Conservation (phyloP, 2,888 invertebrate genomes). For the Beris morrisii region DNA sequence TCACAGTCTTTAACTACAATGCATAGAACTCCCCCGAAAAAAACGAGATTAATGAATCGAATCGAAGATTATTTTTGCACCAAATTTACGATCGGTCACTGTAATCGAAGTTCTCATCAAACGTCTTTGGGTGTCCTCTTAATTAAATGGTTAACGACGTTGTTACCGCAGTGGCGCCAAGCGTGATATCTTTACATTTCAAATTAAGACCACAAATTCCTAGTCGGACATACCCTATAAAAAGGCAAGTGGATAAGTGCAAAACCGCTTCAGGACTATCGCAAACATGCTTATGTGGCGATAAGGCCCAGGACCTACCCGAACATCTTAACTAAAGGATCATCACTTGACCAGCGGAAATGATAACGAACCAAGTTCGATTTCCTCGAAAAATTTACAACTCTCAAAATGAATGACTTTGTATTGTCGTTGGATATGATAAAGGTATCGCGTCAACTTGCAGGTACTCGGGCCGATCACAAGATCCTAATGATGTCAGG, state of each 20-base stretch:
- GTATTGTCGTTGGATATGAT: conserved; percentile 13
- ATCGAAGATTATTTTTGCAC: too few relatives aligned
- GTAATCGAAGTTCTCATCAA: conserved; percentile 8
- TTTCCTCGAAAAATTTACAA: conserved; percentile 20
- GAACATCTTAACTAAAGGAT: conserved; percentile 26
- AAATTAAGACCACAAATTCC: conserved; percentile 25
- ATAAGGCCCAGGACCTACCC: conserved; percentile 33
- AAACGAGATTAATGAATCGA: conserved; percentile 8
- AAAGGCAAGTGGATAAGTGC: conserved; percentile 33
- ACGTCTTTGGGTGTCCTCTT: conserved; percentile 27
- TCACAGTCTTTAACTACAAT: conserved; percentile 10
- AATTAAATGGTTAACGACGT: conserved; percentile 30
- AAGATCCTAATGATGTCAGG: conserved; percentile 19
- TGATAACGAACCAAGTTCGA: conserved; percentile 13
- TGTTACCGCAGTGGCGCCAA: conserved; percentile 23
- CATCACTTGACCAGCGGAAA: conserved; percentile 14
- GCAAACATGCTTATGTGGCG: conserved; percentile 32
- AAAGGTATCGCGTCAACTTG: conserved; percentile 9
- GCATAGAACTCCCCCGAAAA: not conserved
- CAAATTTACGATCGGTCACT: too few relatives aligned
- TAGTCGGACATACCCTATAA: conserved; percentile 6
- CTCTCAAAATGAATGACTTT: conserved; percentile 19
- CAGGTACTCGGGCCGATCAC: conserved; percentile 7
- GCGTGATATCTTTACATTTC: conserved; percentile 12
- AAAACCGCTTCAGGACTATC: conserved; percentile 35